Evolutionary conservation across 2,888 invertebrate genomes (phyloP).

Genomic region (Gymnosoma rotundatum): DNA sequence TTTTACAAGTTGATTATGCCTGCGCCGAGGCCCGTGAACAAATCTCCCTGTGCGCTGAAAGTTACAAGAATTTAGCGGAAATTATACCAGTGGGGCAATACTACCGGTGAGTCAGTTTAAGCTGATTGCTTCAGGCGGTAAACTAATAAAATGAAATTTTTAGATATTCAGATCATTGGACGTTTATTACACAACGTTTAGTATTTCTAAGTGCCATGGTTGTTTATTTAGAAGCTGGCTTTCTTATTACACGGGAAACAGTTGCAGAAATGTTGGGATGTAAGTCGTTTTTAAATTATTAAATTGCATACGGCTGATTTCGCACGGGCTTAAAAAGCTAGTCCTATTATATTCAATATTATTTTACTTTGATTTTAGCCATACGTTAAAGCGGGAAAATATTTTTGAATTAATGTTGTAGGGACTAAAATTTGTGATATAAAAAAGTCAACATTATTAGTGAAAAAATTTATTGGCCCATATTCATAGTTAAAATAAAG

Average conservation of each 20-base stretch:
- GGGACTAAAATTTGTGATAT: too few species aligned
- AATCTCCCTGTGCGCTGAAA: constrained; percentile 86
- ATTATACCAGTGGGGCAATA: constrained; percentile 90
- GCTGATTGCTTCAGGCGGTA: not conserved
- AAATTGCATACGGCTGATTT: not conserved
- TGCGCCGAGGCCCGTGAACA: constrained; percentile 86
- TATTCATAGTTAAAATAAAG: too few species aligned
- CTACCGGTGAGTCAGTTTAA: constrained; percentile 85
- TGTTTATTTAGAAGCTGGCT: constrained; percentile 90
- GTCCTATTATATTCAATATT: too few species aligned
- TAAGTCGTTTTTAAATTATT: constrained; percentile 81
- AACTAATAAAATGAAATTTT: not conserved
- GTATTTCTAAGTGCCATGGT: constrained; percentile 90
- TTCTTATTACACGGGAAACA: constrained; percentile 88
- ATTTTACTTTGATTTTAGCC: too few species aligned
- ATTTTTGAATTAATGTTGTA: too few species aligned
- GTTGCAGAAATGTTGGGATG: constrained; percentile 90
- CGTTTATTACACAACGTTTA: constrained; percentile 90
- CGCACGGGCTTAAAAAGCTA: too few species aligned
- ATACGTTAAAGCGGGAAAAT: too few species aligned
- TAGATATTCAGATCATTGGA: constrained; percentile 94
- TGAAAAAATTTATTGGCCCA: too few species aligned
- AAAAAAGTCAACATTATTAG: too few species aligned
- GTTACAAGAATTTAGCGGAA: constrained; percentile 86
- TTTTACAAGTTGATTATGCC: constrained; percentile 84